Conservation (phyloP, 2,113 vertebrate species). For the Chionis minor region DNA sequence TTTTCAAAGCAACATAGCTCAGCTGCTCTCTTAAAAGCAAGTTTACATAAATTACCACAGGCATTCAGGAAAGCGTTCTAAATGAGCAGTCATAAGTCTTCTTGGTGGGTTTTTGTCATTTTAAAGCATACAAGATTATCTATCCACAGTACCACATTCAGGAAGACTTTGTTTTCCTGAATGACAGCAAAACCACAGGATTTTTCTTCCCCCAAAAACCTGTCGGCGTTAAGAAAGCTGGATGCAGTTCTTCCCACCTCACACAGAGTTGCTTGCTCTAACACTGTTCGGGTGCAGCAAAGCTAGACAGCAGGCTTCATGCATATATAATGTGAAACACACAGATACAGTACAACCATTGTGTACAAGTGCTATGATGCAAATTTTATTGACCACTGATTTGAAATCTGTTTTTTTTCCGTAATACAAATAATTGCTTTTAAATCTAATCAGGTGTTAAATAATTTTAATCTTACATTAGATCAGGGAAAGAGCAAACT, state of each 20-base stretch:
- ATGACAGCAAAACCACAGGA: background rate
- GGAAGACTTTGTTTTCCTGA: background rate
- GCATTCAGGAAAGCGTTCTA: background rate
- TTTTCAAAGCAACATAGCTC: background rate
- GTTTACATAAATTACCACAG: background rate
- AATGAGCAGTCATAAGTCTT: background rate
- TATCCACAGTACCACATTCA: background rate
- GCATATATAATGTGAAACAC: background rate
- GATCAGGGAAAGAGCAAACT: background rate
- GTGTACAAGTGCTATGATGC: background rate
- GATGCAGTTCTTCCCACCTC: background rate
- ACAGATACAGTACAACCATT: background rate
- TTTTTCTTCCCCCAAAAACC: background rate
- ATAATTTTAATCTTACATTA: background rate
- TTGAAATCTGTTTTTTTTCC: background rate
- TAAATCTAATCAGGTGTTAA: background rate
- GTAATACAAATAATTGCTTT: background rate
- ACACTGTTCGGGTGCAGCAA: background rate
- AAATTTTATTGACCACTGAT: background rate
- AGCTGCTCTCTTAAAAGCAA: background rate
- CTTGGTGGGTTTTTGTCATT: background rate
- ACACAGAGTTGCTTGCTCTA: background rate
- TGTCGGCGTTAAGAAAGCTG: background rate
- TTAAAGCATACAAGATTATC: background rate
- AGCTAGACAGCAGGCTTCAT: background rate